phyloP scores from a whole-genome alignment of 2,113 vertebrate genomes.

The Corythaeola cristata region DNA sequence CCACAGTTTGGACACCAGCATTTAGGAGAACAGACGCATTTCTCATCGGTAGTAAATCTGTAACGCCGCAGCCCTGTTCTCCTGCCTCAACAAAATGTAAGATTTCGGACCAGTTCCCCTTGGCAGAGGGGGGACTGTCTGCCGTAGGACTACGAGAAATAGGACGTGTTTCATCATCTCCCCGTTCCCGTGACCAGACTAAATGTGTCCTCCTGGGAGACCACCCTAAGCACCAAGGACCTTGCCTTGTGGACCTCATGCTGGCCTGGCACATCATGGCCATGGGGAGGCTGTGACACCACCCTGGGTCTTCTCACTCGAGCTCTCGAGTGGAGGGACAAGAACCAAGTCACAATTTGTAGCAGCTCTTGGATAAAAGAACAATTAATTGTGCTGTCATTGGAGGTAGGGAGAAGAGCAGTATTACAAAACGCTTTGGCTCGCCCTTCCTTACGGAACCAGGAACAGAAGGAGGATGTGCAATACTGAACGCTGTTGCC shows the following conservation, averaged over 20 bases:
- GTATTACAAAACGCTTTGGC: background rate
- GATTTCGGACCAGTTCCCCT: background rate
- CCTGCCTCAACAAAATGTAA: background rate
- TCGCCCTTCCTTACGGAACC: background rate
- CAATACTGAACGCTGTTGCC: background rate
- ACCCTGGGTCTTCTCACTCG: background rate
- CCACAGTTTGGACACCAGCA: background rate
- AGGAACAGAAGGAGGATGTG: background rate
- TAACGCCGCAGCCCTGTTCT: accelerated
- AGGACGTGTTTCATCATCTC: background rate
- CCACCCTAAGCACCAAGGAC: background rate
- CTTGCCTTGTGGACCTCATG: background rate
- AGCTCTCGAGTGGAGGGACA: background rate
- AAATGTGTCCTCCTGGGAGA: background rate
- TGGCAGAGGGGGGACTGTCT: background rate
- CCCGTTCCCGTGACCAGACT: background rate
- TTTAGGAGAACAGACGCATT: background rate
- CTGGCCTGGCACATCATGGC: background rate
- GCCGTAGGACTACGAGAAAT: background rate
- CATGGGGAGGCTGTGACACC: background rate
- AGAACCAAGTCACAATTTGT: background rate
- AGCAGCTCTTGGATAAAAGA: background rate
- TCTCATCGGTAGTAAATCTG: background rate
- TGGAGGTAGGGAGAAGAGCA: background rate
- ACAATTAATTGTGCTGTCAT: background rate